phyloP scores from a whole-genome alignment of 2,888 invertebrate genomes.

The Hydroisotoma schaefferi region DNA sequence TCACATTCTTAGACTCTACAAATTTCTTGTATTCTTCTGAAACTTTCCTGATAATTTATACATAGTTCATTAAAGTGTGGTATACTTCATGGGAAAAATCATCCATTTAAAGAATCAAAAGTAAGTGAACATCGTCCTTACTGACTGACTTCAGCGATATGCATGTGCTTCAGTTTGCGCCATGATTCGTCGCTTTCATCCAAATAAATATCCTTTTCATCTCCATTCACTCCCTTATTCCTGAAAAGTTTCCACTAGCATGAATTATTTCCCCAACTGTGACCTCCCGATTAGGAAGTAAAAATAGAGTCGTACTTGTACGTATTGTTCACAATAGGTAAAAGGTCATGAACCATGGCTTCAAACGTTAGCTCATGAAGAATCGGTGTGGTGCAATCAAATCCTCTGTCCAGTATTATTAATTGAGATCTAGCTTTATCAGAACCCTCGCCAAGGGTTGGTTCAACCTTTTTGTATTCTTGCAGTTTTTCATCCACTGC shows the following conservation, averaged over 20 bases:
- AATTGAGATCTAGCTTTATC: constrained; percentile 38
- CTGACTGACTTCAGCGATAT: constrained; percentile 40
- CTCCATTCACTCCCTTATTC: constrained; percentile 9
- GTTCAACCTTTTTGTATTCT: constrained; percentile 33
- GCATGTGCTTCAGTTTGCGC: constrained; percentile 37
- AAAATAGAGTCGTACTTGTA: constrained; percentile 21
- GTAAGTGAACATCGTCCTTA: constrained; percentile 61
- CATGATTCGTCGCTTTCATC: constrained; percentile 43
- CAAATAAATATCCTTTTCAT: constrained; percentile 29
- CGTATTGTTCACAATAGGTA: constrained; percentile 18
- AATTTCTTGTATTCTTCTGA: constrained; percentile 37
- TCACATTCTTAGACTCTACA: constrained; percentile 29
- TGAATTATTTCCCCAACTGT: not conserved
- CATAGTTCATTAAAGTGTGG: not conserved
- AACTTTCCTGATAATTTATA: constrained; percentile 35
- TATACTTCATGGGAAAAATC: not conserved
- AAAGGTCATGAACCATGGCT: constrained; percentile 31
- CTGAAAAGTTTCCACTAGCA: no score
- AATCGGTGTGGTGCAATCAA: constrained; percentile 28
- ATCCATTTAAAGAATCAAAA: constrained; percentile 6
- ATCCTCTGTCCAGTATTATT: constrained; percentile 39
- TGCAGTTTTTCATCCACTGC: constrained; percentile 38
- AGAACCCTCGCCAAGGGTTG: constrained; percentile 35
- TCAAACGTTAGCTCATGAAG: constrained; percentile 34
- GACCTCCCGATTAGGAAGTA: not conserved